Evolutionary conservation across 1,140 invertebrate species (phyloP).

Genomic region (Cephus cinctus): DNA sequence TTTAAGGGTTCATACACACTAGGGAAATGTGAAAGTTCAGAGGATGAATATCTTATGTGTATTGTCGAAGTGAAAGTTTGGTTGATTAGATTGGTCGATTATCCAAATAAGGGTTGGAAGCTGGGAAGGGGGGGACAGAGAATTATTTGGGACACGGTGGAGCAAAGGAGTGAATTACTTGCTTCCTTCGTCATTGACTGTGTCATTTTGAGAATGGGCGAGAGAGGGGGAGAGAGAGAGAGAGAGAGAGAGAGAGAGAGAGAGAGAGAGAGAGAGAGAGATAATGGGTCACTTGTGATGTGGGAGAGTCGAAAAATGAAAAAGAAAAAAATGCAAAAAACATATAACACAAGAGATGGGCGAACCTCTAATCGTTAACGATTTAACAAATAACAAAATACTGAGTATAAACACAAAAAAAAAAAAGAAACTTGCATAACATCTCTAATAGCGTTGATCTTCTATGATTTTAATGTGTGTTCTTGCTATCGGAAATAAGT

Average conservation of each 20-base stretch:
- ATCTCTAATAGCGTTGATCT: constrained; percentile 25
- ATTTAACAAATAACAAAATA: background rate
- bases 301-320: constrained; percentile 12
- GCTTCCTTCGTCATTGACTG: no score
- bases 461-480: constrained; percentile 39
- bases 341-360: background rate
- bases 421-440: background rate
- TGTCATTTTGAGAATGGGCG: no score
- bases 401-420: background rate
- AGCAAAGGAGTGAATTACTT: no score
- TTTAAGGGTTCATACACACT: no score
- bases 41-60: no score
- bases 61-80: no score
- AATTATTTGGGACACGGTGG: no score
- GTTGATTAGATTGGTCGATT: no score
- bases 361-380: background rate
- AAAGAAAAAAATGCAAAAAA: constrained; percentile 10
- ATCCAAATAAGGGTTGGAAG: no score
- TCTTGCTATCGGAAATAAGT: constrained; percentile 32
- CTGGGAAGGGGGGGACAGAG: no score
- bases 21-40: no score
- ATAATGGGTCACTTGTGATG: no score
- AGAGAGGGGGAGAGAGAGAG: constrained; percentile 10
- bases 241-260: constrained; percentile 3
- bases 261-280: constrained; percentile 8